These are phyloP conservation scores for Sebastes taczanowskii DNA, from an alignment of 2,797 vertebrate species.

Conservation along the genomic window DNA sequence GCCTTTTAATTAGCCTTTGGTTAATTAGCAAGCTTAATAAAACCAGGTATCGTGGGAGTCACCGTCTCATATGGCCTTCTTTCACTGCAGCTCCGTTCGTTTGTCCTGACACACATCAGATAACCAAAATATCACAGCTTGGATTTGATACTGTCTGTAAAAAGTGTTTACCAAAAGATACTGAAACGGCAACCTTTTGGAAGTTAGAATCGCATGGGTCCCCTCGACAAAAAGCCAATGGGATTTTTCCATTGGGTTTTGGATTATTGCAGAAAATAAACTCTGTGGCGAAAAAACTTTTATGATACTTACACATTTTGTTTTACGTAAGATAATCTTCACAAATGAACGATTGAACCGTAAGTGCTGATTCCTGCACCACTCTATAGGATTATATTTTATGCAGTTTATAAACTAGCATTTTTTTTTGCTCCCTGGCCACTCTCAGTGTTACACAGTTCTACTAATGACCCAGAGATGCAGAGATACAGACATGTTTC, in stretches of 20 bases:
- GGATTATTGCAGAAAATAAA: too few relatives aligned
- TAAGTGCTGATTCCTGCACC: too few relatives aligned
- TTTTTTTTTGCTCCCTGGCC: neutral
- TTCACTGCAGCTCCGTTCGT: neutral
- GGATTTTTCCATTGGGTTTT: too few relatives aligned
- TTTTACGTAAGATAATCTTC: too few relatives aligned
- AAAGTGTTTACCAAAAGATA: neutral
- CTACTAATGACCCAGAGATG: neutral
- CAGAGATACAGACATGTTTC: neutral
- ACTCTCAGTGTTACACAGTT: neutral
- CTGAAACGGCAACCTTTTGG: neutral
- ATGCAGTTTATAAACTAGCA: neutral
- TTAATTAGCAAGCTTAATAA: slow-evolving; percentile 80
- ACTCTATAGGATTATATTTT: neutral
- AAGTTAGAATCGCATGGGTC: too few relatives aligned
- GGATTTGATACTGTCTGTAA: neutral
- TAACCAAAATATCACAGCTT: neutral
- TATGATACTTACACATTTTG: too few relatives aligned
- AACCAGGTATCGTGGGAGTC: slow-evolving; percentile 66
- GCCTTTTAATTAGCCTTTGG: slow-evolving; percentile 77
- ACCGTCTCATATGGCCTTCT: slow-evolving; percentile 41
- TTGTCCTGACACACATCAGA: slow-evolving; percentile 48
- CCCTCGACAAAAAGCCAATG: too few relatives aligned
- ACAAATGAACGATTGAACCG: too few relatives aligned
- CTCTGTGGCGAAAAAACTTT: too few relatives aligned